Evolutionary conservation across 2,113 vertebrate genomes (phyloP), one percentile per base, ranked within the genome.

Genomic region (Cebidichthys violaceus): DNA sequence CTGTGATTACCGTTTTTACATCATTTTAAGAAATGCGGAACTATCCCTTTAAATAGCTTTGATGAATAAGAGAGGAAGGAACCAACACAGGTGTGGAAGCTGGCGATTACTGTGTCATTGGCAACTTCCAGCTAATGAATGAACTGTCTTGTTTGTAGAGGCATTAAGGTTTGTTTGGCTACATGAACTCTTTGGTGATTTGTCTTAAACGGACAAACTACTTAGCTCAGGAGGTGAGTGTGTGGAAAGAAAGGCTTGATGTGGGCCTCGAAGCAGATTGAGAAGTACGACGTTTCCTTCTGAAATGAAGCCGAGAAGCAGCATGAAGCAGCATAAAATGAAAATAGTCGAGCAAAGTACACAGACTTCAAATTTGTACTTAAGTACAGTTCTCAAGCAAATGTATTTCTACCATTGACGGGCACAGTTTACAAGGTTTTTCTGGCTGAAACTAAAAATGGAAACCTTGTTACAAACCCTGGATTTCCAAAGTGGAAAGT

Each of bases 191-290:
- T 35, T 31, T 33, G 35, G 75, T 70, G 35, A 73, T 84, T 84
- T 47, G 39, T 82, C 57, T 86, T 35, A 20, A 70, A 66, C 4
- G 9, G 61, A 77, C 45, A 66, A 79, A 67, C 70, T 70, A 13
- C 61, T 76, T n/a, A 29, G 9, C 57, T 70, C 6, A 20, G 80
- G 65, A 31, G 33, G 52, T 15, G 60, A 70, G 39, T 29, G 54
- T 50, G 37, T 4, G 10, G 43, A 66, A 75, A 71, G 1, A 4
- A 9, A 27, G 17, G 54, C 71, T 79, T 71, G 47, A 50, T 20
- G 18, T 43, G 41, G 41, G 41, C 13, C 31, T 33, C 31, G 31
- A 4, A 33, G 31, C 31, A 33, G 31, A 33, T 33, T 33, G 31
- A 33, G 31, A 33, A 33, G 31, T 33, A 33, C 41, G 14, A 45